Conservation (phyloP, 2,113 vertebrate genomes). For the Thunnus thynnus region DNA sequence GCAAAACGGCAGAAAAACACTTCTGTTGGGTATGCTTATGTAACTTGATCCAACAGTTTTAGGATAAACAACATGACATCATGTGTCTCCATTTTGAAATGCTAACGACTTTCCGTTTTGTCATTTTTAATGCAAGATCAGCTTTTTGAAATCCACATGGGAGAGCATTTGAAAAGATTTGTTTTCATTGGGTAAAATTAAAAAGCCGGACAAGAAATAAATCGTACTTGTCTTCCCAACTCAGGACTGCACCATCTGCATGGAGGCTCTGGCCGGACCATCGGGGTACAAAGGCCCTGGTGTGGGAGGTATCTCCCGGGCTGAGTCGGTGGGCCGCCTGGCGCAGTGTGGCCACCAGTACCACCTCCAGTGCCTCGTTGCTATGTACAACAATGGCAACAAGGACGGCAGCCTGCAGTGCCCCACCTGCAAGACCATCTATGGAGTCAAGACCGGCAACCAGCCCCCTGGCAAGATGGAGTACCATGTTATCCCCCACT, state of each 20-base stretch:
- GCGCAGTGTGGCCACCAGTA: conserved; percentile 92
- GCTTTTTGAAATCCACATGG: no score
- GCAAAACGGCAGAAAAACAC: no score
- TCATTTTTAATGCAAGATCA: no score
- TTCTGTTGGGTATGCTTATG: no score
- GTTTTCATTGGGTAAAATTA: no score
- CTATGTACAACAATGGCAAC: conserved; percentile 98
- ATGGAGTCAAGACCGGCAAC: conserved; percentile 96
- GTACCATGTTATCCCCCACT: conserved; percentile 96
- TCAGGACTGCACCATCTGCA: conserved; percentile 97
- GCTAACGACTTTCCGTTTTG: no score
- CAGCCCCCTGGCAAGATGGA: conserved; percentile 99
- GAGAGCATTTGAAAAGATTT: no score
- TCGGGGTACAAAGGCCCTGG: conserved; percentile 93
- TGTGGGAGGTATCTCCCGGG: conserved; percentile 85
- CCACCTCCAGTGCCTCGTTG: conserved; percentile 95
- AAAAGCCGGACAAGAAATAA: not conserved
- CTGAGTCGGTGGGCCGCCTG: conserved; percentile 93
- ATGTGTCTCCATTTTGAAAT: no score
- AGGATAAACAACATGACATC: no score
- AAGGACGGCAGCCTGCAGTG: conserved; percentile 97
- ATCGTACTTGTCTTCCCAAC: not conserved
- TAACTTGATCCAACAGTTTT: no score
- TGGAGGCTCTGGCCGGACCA: conserved; percentile 91
- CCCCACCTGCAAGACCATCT: conserved; percentile 98